Percentiles rank a stretch among this genome's conserved stretches.
phyloP scores from a whole-genome alignment of 2,888 invertebrate genomes.

The Drosophila monieri region DNA sequence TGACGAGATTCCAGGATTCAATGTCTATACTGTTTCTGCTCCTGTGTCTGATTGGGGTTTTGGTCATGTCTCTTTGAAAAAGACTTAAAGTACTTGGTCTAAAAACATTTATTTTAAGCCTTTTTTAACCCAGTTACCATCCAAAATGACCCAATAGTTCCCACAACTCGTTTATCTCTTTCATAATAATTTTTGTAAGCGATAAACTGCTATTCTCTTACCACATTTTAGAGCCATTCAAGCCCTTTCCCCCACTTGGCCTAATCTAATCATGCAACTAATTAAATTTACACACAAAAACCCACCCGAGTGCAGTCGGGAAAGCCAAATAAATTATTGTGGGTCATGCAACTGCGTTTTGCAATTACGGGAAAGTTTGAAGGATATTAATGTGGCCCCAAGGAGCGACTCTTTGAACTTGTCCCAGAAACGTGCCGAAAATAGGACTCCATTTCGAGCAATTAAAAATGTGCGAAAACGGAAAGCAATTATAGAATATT shows the following conservation, averaged over 20 bases:
- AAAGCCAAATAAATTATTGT: slow-evolving; percentile 34
- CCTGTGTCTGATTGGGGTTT: background rate
- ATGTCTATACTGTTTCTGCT: slow-evolving; percentile 7
- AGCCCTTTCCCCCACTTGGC: slow-evolving; percentile 3
- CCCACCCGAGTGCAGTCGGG: slow-evolving; percentile 28
- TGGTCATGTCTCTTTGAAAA: too few relatives aligned
- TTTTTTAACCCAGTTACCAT: slow-evolving; percentile 4
- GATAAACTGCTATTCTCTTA: slow-evolving; percentile 14
- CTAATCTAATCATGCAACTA: slow-evolving; percentile 38
- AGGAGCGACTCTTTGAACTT: slow-evolving; percentile 62
- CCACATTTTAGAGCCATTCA: slow-evolving; percentile 9
- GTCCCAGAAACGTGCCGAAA: slow-evolving; percentile 62
- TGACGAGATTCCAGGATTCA: slow-evolving; percentile 13
- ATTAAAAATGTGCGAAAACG: slow-evolving; percentile 42
- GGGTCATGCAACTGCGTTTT: slow-evolving; percentile 42
- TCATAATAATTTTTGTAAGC: slow-evolving; percentile 2
- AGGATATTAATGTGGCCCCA: slow-evolving; percentile 36
- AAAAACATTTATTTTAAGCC: too few relatives aligned
- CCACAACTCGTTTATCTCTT: slow-evolving; percentile 11
- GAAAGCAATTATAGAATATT: slow-evolving; percentile 59
- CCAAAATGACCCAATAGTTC: slow-evolving; percentile 15
- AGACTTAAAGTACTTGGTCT: too few relatives aligned
- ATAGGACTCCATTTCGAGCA: slow-evolving; percentile 19
- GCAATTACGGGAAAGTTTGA: slow-evolving; percentile 26
- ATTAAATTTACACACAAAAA: slow-evolving; percentile 30